Base-by-base conservation (phyloP, 2,888 invertebrate species). In the Scotopteryx bipunctaria region DNA sequence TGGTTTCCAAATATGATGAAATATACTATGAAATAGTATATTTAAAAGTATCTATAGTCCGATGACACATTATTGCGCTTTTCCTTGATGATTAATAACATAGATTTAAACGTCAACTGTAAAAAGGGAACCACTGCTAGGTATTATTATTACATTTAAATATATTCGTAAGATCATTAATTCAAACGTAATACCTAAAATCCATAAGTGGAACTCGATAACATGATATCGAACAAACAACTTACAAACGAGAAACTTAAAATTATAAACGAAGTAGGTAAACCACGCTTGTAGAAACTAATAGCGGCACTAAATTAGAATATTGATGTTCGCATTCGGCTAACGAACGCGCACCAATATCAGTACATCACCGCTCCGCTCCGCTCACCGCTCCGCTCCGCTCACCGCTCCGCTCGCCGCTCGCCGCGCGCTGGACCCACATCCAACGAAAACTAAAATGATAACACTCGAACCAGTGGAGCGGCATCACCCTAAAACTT, bases 291-390 rank as follows among this genome's bases (percentile, higher is more conserved):
- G 59, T 53, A 55, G 48, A 55, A 55, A 59, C 53, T 67, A 70
- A 71, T 73, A 78, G 80, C 83, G 76, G 72, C 78, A 64, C 77
- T 78, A 80, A 76, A 86, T 85, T 83, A 77, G 54, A 80, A 82
- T 81, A 83, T 84, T 78, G 83, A 81, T 81, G 78, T 80, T 84
- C 67, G 81, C 83, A 69, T 76, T 49, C 52, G 75, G 67, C 77
- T 84, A 86, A 86, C 83, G 81, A 86, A 78, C 77, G 71, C 9
- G 11, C 9, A 78, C 75, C 76, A 79, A 85, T 86, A 83, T 78
- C 88, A 81, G 83, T 88, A 88, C 84, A 86, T 88, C 85, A 89
- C 56, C 56, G 72, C 73, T n/a, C n/a, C n/a, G n/a, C n/a, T n/a
- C n/a, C n/a, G n/a, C n/a, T n/a, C n/a, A n/a, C n/a, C n/a, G n/a